A percentile compares a stretch with the other conserved stretches of the same genome.
Conservation (phyloP, 2,797 vertebrate genomes). For the Paedocypris micromegethes region DNA sequence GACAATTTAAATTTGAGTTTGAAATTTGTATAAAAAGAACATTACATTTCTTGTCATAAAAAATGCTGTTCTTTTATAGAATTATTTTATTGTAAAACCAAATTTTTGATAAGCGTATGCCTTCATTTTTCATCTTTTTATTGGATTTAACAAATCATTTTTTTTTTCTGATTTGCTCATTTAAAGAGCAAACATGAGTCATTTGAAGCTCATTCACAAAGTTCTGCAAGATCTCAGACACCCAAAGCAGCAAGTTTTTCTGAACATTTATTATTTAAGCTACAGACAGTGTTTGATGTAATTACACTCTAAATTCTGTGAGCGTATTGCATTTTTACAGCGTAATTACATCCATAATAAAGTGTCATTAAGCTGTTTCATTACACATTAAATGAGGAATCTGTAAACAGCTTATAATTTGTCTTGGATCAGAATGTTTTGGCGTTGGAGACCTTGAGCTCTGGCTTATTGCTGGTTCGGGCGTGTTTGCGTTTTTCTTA, state of each 20-base stretch:
- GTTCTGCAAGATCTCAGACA: too few relatives aligned
- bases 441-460: conserved; percentile 1
- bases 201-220: too few relatives aligned
- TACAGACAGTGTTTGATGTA: not conserved
- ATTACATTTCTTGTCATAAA: too few relatives aligned
- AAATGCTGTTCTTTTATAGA: too few relatives aligned
- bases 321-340: conserved; percentile 7
- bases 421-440: conserved; percentile 25
- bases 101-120: too few relatives aligned
- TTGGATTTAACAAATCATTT: too few relatives aligned
- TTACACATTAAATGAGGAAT: conserved; percentile 24
- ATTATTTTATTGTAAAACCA: too few relatives aligned
- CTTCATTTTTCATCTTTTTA: too few relatives aligned
- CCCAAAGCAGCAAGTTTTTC: not conserved
- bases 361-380: conserved; percentile 25
- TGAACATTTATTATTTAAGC: conserved; percentile 14
- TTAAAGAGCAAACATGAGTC: too few relatives aligned
- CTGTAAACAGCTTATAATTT: conserved; percentile 10
- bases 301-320: conserved; percentile 6
- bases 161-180: too few relatives aligned
- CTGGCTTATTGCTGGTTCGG: conserved; percentile 3
- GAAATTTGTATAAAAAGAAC: too few relatives aligned
- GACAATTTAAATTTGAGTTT: too few relatives aligned
- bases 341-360: conserved; percentile 24
- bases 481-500: conserved; percentile 30